Base-by-base conservation (phyloP, 2,797 vertebrate genomes). In the Trachurus trachurus region DNA sequence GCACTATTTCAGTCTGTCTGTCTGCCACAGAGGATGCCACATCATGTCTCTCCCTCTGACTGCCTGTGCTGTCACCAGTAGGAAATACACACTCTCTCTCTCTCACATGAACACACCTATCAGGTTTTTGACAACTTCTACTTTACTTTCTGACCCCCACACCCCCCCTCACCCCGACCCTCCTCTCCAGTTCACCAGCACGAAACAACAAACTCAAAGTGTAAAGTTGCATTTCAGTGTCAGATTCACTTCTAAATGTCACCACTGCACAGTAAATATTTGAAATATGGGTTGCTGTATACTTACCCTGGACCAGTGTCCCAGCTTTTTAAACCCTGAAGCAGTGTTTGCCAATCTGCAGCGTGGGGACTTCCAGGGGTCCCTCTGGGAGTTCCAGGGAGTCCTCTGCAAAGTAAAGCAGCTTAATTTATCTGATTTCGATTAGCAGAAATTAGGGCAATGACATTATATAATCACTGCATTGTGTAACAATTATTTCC, bases 41-140 rank as follows among this genome's bases (percentile, higher is more conserved):
- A 88, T 89, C 86, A 84, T 57, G 79, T 71, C 47, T 87, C 65
- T 81, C 74, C 71, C 54, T 62, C 80, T 87, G 84, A 75, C 81
- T 75, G 75, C 76, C 71, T 67, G 67, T 53, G 81, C 80, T 88
- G 83, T 87, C 81, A 83, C 78, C 73, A 64, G 70, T 50, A 82
- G 72, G 84, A 68, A 87, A 10, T 39, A 22, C 52, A 22, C 56
- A 39, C 44, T 9, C 37, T 87, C 64, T 29, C 66, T 34, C 47
- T 5, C 57, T 0, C 29, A 10, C 49, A 22, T 47, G n/a, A 54
- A 21, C 54, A 39, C 37, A 88, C 82, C 76, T 26, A 76, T 89
- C 87, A 83, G 67, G 40, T 42, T 82, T 62, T 62, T 86, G 87
- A 92, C 92, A 90, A 76, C 80, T 81, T 77, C 76, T 78, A 78